Evolutionary conservation across 2,888 invertebrate species (phyloP).

Genomic region (Abrostola triplasia): DNA sequence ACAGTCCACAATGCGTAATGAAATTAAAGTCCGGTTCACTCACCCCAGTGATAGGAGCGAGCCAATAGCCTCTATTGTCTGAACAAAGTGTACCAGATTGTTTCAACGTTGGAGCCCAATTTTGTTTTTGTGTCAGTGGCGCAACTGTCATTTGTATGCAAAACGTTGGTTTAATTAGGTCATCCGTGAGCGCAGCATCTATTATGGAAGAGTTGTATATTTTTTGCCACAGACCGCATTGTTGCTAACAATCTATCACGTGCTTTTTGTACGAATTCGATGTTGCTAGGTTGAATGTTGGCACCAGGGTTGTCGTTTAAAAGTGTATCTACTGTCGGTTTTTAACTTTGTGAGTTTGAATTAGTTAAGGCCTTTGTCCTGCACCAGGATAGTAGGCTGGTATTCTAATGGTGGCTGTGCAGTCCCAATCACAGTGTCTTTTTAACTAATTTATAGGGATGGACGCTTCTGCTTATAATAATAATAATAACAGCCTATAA

Average conservation of each 20-base stretch:
- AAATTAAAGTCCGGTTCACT: slow-evolving; percentile 1
- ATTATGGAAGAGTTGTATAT: slow-evolving; percentile 5
- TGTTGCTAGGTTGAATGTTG: neutral
- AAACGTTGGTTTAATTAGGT: slow-evolving; percentile 26
- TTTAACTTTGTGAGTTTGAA: too few relatives aligned
- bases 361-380: too few relatives aligned
- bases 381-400: too few relatives aligned
- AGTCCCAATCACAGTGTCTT: too few relatives aligned
- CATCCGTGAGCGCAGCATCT: slow-evolving; percentile 1
- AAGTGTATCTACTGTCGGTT: too few relatives aligned
- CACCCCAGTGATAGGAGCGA: neutral
- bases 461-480: too few relatives aligned
- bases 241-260: slow-evolving; percentile 3
- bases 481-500: too few relatives aligned
- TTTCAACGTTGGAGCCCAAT: slow-evolving; percentile 18
- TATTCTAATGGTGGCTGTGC: too few relatives aligned
- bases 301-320: too few relatives aligned
- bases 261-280: neutral
- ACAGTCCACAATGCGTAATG: slow-evolving; percentile 4
- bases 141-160: slow-evolving; percentile 30
- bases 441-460: too few relatives aligned
- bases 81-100: slow-evolving; percentile 3
- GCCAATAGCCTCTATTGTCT: slow-evolving; percentile 1
- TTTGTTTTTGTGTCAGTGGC: slow-evolving; percentile 7
- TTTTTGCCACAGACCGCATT: slow-evolving; percentile 6